phyloP scores from a whole-genome alignment of 2,888 invertebrate genomes.

The Drosophila limbata region DNA sequence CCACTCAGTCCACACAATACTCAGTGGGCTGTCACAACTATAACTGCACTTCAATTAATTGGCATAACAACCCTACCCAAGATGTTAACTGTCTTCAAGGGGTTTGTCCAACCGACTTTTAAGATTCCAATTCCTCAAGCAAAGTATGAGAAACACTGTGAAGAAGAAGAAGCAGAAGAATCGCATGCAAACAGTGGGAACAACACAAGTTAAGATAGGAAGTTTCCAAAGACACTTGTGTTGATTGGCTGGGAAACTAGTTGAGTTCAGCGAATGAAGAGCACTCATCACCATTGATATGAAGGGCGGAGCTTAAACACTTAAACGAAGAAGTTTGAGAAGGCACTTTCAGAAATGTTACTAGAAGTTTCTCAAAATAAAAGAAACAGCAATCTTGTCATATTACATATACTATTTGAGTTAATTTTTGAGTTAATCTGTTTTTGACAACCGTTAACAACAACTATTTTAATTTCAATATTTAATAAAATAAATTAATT shows the following conservation, averaged over 20 bases:
- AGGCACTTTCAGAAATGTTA: neutral
- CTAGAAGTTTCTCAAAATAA: neutral
- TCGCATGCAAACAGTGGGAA: conserved; percentile 7
- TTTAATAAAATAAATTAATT: neutral
- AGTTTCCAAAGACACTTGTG: conserved; percentile 22
- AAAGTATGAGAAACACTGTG: conserved; percentile 11
- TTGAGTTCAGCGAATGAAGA: conserved; percentile 36
- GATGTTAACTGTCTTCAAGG: conserved; percentile 31
- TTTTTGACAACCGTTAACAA: no score
- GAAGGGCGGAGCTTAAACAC: conserved; percentile 41
- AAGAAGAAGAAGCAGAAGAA: conserved; percentile 8
- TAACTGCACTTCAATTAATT: conserved; percentile 63
- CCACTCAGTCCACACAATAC: neutral
- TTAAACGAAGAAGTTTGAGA: neutral
- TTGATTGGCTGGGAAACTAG: conserved; percentile 58
- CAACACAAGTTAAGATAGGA: conserved; percentile 8
- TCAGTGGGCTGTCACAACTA: conserved; percentile 22
- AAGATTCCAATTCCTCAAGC: conserved; percentile 40
- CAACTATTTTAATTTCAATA: neutral
- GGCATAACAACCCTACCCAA: conserved; percentile 41
- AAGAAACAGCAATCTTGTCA: no score
- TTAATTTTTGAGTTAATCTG: neutral
- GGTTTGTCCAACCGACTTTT: conserved; percentile 29
- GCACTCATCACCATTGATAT: conserved; percentile 11
- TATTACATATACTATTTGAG: no score